phyloP scores from a whole-genome alignment of 92 coral and sea anemone species.

The Epizoanthus fatuus region DNA sequence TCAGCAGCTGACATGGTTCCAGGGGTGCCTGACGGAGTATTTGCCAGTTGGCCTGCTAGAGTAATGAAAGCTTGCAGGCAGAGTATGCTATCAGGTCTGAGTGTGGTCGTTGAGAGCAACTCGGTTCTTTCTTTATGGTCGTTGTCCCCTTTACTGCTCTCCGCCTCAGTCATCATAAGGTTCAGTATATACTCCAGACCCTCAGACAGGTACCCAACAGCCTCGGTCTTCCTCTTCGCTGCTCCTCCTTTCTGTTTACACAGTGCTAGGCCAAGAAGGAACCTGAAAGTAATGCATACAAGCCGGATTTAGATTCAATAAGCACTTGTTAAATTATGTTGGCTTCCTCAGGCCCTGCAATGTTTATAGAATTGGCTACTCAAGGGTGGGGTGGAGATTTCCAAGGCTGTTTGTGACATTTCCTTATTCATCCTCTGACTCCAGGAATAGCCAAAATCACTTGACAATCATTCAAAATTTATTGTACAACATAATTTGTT shows the following conservation, averaged over 20 bases:
- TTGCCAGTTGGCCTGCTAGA: slow-evolving; percentile 73
- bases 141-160: slow-evolving; percentile 25
- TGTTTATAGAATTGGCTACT: background rate
- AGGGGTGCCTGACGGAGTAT: slow-evolving; percentile 34
- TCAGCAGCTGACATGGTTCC: slow-evolving; percentile 71
- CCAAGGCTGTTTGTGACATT: too few relatives aligned
- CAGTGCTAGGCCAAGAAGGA: slow-evolving; percentile 88
- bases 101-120: slow-evolving; percentile 64
- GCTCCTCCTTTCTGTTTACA: slow-evolving; percentile 72
- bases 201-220: slow-evolving; percentile 83
- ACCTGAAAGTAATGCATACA: slow-evolving; percentile 48
- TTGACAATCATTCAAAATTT: too few relatives aligned
- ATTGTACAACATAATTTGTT: too few relatives aligned
- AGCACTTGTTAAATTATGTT: background rate
- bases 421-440: too few relatives aligned
- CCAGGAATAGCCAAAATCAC: too few relatives aligned
- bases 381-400: too few relatives aligned
- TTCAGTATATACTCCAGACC: slow-evolving; percentile 84
- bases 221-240: slow-evolving; percentile 79
- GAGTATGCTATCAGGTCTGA: slow-evolving; percentile 76
- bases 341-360: background rate
- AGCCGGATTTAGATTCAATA: background rate
- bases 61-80: slow-evolving; percentile 80
- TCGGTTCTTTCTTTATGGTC: slow-evolving; percentile 57
- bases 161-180: slow-evolving; percentile 51